Percentiles rank a stretch among this genome's conserved stretches.
These are phyloP conservation scores for Brachionus asplanchnoidis DNA, from an alignment of 1,140 invertebrate species.

Conservation along the genomic window DNA sequence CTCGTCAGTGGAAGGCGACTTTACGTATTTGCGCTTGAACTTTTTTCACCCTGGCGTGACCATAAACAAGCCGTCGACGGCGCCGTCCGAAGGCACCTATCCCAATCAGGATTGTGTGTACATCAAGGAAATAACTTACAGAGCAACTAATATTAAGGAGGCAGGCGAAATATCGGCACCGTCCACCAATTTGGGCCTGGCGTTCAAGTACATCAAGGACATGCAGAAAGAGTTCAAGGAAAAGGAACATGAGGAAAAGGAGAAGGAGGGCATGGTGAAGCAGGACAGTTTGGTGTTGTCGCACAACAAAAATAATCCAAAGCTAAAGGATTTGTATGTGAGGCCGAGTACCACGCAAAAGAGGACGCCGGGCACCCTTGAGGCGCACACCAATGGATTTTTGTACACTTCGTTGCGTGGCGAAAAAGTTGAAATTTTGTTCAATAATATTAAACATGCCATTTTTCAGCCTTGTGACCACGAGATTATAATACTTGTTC, in stretches of 20 bases:
- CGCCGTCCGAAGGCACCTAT: conserved; percentile 3
- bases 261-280: conserved; percentile 92
- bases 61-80: conserved; percentile 49
- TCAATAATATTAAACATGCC: conserved; percentile 99
- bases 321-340: conserved; percentile 96
- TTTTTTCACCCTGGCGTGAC: conserved; percentile 96
- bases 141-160: conserved; percentile 94
- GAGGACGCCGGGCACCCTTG: conserved; percentile 80
- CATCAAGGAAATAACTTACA: conserved; percentile 64
- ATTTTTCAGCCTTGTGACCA: conserved; percentile 99
- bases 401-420: conserved; percentile 94
- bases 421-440: conserved; percentile 97
- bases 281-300: conserved; percentile 94
- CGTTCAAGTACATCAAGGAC: conserved; percentile 94
- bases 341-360: conserved; percentile 96
- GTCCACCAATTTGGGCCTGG: conserved; percentile 90
- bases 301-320: conserved; percentile 88
- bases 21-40: conserved; percentile 95
- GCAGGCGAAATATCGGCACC: conserved; percentile 90
- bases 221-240: conserved; percentile 98
- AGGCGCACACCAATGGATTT: conserved; percentile 95
- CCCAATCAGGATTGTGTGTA: conserved; percentile 63
- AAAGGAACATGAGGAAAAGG: conserved; percentile 91
- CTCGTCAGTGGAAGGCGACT: conserved; percentile 95
- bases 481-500: conserved; percentile 97